Conservation (phyloP, 2,888 invertebrate species). For the Periphyllus acericola region DNA sequence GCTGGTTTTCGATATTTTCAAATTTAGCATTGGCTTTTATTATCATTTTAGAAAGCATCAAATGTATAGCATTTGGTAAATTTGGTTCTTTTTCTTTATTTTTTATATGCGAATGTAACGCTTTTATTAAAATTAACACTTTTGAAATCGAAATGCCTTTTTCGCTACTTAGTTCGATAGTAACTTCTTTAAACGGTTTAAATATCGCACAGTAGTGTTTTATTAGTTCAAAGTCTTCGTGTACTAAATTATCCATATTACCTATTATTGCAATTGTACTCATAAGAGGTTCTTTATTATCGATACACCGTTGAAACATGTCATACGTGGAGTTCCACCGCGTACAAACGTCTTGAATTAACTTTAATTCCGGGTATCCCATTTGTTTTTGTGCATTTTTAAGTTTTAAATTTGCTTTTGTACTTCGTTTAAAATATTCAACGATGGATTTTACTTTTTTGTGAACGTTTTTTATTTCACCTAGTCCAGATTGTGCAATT, state of each 20-base stretch:
- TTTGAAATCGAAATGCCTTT: constrained; percentile 59
- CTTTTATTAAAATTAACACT: constrained; percentile 44
- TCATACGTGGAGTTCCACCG: too few species aligned
- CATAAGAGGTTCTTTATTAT: constrained; percentile 60
- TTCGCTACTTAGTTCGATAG: constrained; percentile 53
- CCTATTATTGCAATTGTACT: constrained; percentile 48
- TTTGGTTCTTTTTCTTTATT: constrained; percentile 14
- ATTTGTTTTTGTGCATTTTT: constrained; percentile 8
- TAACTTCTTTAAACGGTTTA: constrained; percentile 61
- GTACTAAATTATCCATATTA: constrained; percentile 51
- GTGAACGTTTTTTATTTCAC: constrained; percentile 38
- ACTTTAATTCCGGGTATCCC: constrained; percentile 15
- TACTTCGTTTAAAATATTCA: constrained; percentile 19
- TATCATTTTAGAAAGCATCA: constrained; percentile 48
- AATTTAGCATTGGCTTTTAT: constrained; percentile 61
- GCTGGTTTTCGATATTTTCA: constrained; percentile 58
- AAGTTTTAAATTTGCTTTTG: constrained; percentile 3
- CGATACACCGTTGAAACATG: constrained; percentile 51
- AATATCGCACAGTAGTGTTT: constrained; percentile 50
- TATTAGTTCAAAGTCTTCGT: constrained; percentile 59
- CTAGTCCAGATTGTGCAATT: constrained; percentile 59
- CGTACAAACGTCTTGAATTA: constrained; percentile 30
- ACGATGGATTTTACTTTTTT: constrained; percentile 61
- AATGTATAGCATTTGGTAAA: constrained; percentile 12
- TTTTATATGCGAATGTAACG: constrained; percentile 33